Evolutionary conservation across 2,888 invertebrate genomes (phyloP).

Genomic region (Himalopsyche anomala): DNA sequence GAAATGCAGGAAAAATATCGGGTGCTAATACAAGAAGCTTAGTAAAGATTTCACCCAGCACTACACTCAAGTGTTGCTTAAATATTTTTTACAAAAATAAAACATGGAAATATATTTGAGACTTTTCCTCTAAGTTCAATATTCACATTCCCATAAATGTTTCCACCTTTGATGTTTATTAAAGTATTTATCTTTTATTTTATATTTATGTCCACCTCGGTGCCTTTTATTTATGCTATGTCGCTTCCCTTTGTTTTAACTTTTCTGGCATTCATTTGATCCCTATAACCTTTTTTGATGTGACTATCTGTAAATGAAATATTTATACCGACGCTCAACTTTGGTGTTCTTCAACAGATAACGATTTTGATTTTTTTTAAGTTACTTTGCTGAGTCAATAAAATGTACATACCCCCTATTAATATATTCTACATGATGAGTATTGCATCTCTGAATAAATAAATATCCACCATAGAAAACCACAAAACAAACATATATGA

Average conservation of each 20-base stretch:
- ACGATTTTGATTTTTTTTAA: conserved; percentile 8
- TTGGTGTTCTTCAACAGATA: conserved; percentile 29
- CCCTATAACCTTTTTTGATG: conserved; percentile 43
- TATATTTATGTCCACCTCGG: conserved; percentile 36
- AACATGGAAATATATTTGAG: not conserved
- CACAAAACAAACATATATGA: too few relatives aligned
- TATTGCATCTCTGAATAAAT: too few relatives aligned
- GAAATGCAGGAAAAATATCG: too few relatives aligned
- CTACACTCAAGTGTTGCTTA: too few relatives aligned
- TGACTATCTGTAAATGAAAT: conserved; percentile 35
- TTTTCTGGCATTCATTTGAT: conserved; percentile 40
- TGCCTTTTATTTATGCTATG: conserved; percentile 22
- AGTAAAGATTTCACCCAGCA: too few relatives aligned
- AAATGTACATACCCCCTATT: not conserved
- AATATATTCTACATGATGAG: too few relatives aligned
- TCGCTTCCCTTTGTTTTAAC: conserved; percentile 50
- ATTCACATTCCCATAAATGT: conserved; percentile 37
- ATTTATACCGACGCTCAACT: conserved; percentile 8
- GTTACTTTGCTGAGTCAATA: not conserved
- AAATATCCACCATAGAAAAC: too few relatives aligned
- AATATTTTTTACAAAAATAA: too few relatives aligned
- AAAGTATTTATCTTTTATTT: conserved; percentile 41
- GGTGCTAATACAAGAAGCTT: too few relatives aligned
- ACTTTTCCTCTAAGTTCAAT: conserved; percentile 24
- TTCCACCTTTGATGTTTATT: conserved; percentile 35